Percentiles rank a stretch among this genome's conserved stretches.
Evolutionary conservation across 2,797 vertebrate genomes (phyloP).

Genomic region (Macropus fuliginosus): DNA sequence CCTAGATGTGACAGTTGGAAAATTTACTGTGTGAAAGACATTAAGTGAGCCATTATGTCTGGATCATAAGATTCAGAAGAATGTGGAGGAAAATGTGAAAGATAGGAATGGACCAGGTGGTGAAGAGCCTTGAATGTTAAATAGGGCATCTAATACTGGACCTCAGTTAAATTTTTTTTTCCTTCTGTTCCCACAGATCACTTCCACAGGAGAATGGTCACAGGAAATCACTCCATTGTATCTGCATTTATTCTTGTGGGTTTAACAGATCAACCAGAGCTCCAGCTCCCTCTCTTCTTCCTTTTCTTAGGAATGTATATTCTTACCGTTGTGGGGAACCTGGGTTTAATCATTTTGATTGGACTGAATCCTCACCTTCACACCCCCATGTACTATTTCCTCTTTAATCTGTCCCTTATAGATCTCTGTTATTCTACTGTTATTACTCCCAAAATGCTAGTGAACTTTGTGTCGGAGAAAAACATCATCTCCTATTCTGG

Average conservation of each 20-base stretch:
- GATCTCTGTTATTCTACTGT: background rate
- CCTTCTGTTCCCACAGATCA: background rate
- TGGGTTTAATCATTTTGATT: background rate
- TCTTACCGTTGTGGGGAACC: background rate
- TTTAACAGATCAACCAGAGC: background rate
- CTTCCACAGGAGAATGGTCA: background rate
- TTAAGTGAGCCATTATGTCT: background rate
- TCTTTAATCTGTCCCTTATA: background rate
- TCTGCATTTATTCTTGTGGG: background rate
- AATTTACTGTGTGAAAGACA: background rate
- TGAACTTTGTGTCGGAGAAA: background rate
- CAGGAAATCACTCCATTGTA: background rate
- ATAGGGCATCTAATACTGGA: background rate
- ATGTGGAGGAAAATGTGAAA: background rate
- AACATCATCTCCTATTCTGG: background rate
- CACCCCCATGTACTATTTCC: background rate
- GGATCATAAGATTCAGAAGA: background rate
- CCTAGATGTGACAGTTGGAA: background rate
- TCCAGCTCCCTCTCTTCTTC: background rate
- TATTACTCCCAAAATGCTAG: background rate
- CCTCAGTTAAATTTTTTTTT: background rate
- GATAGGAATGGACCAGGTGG: background rate
- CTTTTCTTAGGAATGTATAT: background rate
- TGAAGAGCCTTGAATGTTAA: background rate
- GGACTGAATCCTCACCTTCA: background rate